A percentile compares a stretch with the other conserved stretches of the same genome.
These are phyloP conservation scores for Avahi laniger DNA, from an alignment of 2,797 vertebrate genomes.

Conservation along the genomic window DNA sequence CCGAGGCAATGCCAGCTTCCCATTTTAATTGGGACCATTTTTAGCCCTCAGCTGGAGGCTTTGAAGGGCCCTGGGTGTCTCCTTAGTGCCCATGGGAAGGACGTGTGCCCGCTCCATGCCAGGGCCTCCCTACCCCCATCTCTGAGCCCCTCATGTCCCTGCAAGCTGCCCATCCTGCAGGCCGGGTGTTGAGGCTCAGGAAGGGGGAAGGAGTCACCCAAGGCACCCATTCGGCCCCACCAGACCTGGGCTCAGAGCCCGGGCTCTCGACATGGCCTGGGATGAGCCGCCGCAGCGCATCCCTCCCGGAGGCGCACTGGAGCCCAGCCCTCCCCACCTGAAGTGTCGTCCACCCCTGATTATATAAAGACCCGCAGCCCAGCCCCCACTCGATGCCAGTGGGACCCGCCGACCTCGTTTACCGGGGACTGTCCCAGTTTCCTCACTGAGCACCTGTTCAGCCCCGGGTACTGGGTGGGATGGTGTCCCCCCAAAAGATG, in stretches of 20 bases:
- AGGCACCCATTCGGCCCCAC: too few species aligned
- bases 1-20: background rate
- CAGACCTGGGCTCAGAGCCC: background rate
- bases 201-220: background rate
- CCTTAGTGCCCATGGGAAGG: background rate
- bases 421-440: background rate
- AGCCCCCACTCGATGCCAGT: background rate
- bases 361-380: background rate
- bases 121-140: background rate
- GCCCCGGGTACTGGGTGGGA: background rate
- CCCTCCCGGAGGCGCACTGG: background rate
- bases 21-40: slow-evolving; percentile 21
- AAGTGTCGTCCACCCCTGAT: background rate
- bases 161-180: rapidly evolving
- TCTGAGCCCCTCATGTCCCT: rapidly evolving
- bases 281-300: background rate
- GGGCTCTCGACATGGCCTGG: rapidly evolving
- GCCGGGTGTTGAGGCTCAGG: background rate
- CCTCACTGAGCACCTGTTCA: background rate
- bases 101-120: rapidly evolving
- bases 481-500: background rate
- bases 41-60: background rate
- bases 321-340: background rate
- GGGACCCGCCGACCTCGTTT: rapidly evolving
- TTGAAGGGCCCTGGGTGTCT: rapidly evolving